Base-by-base conservation (phyloP, 1,140 invertebrate genomes). In the Drosophila bocki region DNA sequence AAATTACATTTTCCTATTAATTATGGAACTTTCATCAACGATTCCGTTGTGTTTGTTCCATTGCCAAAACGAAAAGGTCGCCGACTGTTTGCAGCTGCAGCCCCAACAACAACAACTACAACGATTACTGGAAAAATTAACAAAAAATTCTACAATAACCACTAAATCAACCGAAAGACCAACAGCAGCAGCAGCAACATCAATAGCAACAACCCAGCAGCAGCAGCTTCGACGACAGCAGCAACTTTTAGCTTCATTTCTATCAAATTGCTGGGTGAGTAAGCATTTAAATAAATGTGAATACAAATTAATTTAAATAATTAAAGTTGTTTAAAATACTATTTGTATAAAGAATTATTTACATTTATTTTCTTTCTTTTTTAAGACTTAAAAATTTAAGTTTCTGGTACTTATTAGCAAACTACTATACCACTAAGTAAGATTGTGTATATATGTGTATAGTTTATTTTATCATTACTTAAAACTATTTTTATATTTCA, bases 21-120 rank as follows among this genome's bases (percentile, higher is more conserved):
- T 90, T 88, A 88, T 88, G 85, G 85, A 88, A 88, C 82, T 90
- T 88, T 88, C 81, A 90, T 88, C 84, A 90, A 88, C 84, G 78
- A 71, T 78, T 85, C 67, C 79, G 85, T 90, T 88, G 85, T 76
- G 78, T 88, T 90, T 90, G 75, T 88, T 88, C 61, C 78, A 85
- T 85, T 82, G 67, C 56, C 60, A 85, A 84, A 78, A 72, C 81
- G 56, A 88, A 81, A 90, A 84, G 67, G 81, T 64, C 50, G 77
- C 68, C 72, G 82, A 70, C 71, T 74, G 75, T 76, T 84, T 80
- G 45, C 80, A 87, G 84, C 80, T 88, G 64, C 83, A 80, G 57
- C 45, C 50, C 63, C 45, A 48, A 47, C 45, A 35, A 54, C 39
- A 53, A 37, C 41, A 64, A 56, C 63, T 56, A 54, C 81, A 78